Evolutionary conservation across 2,888 invertebrate species (phyloP).

Genomic region (Apodemia hepburni): DNA sequence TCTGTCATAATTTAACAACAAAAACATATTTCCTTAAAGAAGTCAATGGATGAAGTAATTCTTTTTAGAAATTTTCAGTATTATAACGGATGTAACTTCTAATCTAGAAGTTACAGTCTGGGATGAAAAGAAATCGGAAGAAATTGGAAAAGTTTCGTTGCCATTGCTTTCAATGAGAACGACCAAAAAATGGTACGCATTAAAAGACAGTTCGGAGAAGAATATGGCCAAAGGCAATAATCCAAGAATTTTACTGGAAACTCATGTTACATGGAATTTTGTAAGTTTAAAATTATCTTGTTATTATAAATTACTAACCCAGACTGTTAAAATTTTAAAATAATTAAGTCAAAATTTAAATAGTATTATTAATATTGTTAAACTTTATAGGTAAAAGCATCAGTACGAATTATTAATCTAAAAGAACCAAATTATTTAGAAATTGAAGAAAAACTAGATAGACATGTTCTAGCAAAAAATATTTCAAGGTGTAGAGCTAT

Average conservation of each 20-base stretch:
- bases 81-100: conserved; percentile 94
- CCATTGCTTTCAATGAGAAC: conserved; percentile 91
- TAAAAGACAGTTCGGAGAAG: conserved; percentile 94
- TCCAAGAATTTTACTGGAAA: conserved; percentile 91
- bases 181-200: conserved; percentile 95
- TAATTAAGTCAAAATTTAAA: too few relatives aligned
- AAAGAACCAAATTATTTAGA: conserved; percentile 95
- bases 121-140: conserved; percentile 98
- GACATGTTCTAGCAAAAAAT: conserved; percentile 93
- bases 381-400: conserved; percentile 79
- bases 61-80: conserved; percentile 66
- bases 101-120: conserved; percentile 94
- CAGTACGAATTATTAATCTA: conserved; percentile 93
- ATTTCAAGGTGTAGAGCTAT: conserved; percentile 92
- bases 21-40: not conserved
- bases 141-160: conserved; percentile 93
- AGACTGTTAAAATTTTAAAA: too few relatives aligned
- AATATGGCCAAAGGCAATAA: conserved; percentile 92
- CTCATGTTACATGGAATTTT: conserved; percentile 94
- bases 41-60: not conserved
- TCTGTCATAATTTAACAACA: not conserved
- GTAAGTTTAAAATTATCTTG: conserved; percentile 59
- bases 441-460: conserved; percentile 93
- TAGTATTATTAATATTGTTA: not conserved
- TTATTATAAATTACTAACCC: too few relatives aligned